phyloP scores from a whole-genome alignment of 2,888 invertebrate genomes.

The Taphrorychus bicolor region DNA sequence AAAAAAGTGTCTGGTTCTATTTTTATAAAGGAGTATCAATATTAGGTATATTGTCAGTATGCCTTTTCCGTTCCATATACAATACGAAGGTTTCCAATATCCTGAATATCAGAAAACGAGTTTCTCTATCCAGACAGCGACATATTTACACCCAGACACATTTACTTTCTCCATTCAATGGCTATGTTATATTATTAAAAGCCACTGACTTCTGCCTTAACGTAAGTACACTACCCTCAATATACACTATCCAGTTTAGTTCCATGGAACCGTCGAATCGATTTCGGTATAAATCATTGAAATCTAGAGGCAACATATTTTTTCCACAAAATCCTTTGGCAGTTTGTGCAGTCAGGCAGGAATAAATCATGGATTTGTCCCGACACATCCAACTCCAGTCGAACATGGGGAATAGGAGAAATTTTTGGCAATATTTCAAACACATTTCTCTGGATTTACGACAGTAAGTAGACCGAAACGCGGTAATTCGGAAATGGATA shows the following conservation, averaged over 20 bases:
- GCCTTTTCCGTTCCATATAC: background rate
- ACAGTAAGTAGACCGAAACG: conserved; percentile 13
- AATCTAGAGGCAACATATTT: background rate
- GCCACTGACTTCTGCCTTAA: background rate
- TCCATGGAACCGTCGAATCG: background rate
- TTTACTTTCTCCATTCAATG: background rate
- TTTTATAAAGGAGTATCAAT: background rate
- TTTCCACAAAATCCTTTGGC: conserved; percentile 6
- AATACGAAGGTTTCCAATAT: background rate
- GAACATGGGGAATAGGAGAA: conserved; percentile 14
- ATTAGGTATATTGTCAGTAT: background rate
- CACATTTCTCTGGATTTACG: conserved; percentile 15
- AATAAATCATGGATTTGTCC: conserved; percentile 27
- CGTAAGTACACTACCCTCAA: too few species aligned
- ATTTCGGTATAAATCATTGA: too few species aligned
- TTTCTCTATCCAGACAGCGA: background rate
- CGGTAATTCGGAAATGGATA: conserved; percentile 15
- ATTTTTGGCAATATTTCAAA: conserved; percentile 27
- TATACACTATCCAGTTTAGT: too few species aligned
- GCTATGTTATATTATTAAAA: background rate
- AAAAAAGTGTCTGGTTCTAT: background rate
- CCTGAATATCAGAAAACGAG: background rate
- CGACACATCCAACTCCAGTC: conserved; percentile 10
- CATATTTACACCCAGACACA: background rate
- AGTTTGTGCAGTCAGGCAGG: background rate